Evolutionary conservation across 1,140 invertebrate genomes (phyloP).

Genomic region (Drosophila pallidifrons): DNA sequence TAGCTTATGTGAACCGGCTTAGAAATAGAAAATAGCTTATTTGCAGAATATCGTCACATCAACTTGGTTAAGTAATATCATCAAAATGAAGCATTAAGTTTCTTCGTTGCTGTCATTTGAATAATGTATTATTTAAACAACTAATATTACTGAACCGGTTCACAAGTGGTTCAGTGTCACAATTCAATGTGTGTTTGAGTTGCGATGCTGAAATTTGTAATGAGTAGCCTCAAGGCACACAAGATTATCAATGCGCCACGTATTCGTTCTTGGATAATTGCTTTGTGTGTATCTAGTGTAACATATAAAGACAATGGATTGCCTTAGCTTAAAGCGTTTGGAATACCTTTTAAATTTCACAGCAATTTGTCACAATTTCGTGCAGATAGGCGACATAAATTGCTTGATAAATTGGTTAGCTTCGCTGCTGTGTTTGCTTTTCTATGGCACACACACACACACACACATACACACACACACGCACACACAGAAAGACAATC

Average conservation of each 20-base stretch:
- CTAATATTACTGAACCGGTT: not conserved
- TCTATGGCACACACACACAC: not conserved
- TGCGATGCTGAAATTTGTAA: not conserved
- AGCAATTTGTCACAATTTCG: constrained; percentile 32
- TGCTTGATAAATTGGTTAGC: constrained; percentile 41
- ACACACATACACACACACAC: constrained; percentile 2
- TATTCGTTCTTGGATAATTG: not conserved
- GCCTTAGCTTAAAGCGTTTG: not conserved
- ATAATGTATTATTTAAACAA: no score
- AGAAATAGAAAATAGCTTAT: no score
- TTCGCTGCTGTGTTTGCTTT: constrained; percentile 1
- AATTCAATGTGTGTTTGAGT: not conserved
- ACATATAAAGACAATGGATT: not conserved
- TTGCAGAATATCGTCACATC: no score
- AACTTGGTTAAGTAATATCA: no score
- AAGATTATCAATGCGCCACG: no score
- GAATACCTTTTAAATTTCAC: constrained; percentile 24
- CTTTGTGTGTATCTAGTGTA: not conserved
- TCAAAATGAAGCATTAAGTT: no score
- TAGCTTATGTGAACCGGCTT: not conserved
- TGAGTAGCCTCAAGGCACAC: no score
- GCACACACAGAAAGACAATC: not conserved
- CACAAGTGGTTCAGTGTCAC: not conserved
- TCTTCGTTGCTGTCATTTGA: no score
- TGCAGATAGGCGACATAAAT: constrained; percentile 29